Evolutionary conservation across 1,140 invertebrate species (phyloP).

Genomic region (Drosophila pruinosa): DNA sequence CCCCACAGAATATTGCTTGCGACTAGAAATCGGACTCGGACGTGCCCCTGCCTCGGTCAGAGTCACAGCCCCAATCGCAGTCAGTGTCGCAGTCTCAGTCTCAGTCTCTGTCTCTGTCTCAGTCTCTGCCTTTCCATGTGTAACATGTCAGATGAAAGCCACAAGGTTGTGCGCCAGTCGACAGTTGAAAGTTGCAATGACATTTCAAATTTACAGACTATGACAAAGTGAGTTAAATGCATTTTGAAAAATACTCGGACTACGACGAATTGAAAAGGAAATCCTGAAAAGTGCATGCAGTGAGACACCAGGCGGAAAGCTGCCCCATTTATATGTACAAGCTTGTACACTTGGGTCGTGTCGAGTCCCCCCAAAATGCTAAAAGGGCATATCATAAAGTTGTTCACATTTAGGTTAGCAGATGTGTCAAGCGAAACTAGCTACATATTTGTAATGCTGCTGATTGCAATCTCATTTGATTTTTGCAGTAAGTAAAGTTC

Average conservation of each 20-base stretch:
- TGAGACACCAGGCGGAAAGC: neutral
- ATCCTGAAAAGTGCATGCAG: constrained; percentile 27
- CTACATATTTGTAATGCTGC: neutral
- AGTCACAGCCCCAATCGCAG: neutral
- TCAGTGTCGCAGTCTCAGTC: neutral
- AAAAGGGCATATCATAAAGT: neutral
- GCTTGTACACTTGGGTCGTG: too few relatives aligned
- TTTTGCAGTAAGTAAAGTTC: neutral
- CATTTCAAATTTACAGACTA: constrained; percentile 78
- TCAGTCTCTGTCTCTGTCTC: neutral
- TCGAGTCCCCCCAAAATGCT: neutral
- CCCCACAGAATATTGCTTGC: neutral
- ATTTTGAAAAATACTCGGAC: constrained; percentile 67
- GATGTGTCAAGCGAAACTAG: neutral
- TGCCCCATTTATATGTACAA: neutral
- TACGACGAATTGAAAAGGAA: constrained; percentile 60
- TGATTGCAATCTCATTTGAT: neutral
- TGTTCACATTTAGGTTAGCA: neutral
- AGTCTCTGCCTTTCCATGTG: constrained; percentile 9
- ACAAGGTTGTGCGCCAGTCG: constrained; percentile 70
- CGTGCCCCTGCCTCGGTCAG: constrained; percentile 11
- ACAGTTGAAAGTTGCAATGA: constrained; percentile 73
- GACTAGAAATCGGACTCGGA: constrained; percentile 40
- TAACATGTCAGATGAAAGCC: constrained; percentile 63
- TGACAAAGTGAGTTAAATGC: constrained; percentile 79